Percentiles rank a stretch among this genome's conserved stretches.
Conservation (phyloP, 2,888 invertebrate genomes). For the Mechanitis messenoides region DNA sequence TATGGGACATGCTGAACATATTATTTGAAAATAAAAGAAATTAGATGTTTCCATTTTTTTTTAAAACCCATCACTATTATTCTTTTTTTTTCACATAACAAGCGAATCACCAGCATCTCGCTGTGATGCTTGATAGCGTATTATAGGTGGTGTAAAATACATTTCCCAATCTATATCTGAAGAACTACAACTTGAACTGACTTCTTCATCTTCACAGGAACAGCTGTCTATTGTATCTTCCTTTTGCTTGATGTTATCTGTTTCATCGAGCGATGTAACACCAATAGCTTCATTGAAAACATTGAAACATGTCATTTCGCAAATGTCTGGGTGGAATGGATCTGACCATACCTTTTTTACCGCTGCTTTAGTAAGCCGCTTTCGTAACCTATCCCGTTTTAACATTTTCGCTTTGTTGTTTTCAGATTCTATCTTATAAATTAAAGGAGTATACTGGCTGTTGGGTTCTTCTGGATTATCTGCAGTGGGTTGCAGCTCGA, state of each 20-base stretch:
- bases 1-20: slow-evolving; percentile 80
- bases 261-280: slow-evolving; percentile 36
- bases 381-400: slow-evolving; percentile 36
- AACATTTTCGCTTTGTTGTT: slow-evolving; percentile 44
- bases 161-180: slow-evolving; percentile 64
- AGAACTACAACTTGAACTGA: slow-evolving; percentile 49
- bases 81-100: slow-evolving; percentile 5
- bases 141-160: slow-evolving; percentile 55
- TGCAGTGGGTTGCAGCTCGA: slow-evolving; percentile 52
- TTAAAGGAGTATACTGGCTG: slow-evolving; percentile 43
- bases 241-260: slow-evolving; percentile 27
- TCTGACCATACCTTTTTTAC: slow-evolving; percentile 45
- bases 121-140: slow-evolving; percentile 10
- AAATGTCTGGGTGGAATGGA: slow-evolving; percentile 48
- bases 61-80: not conserved
- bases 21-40: slow-evolving; percentile 51
- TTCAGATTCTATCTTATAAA: slow-evolving; percentile 49
- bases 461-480: slow-evolving; percentile 32
- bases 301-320: slow-evolving; percentile 48
- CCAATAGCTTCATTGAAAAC: slow-evolving; percentile 51
- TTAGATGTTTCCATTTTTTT: slow-evolving; percentile 22
- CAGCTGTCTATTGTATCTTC: slow-evolving; percentile 34
- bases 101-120: not conserved
- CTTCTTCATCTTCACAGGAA: slow-evolving; percentile 41
- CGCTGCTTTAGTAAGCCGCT: slow-evolving; percentile 39